Percentiles rank a stretch among this genome's conserved stretches.
Evolutionary conservation across 2,888 invertebrate genomes (phyloP).

Genomic region (Cryptus viduatorius): DNA sequence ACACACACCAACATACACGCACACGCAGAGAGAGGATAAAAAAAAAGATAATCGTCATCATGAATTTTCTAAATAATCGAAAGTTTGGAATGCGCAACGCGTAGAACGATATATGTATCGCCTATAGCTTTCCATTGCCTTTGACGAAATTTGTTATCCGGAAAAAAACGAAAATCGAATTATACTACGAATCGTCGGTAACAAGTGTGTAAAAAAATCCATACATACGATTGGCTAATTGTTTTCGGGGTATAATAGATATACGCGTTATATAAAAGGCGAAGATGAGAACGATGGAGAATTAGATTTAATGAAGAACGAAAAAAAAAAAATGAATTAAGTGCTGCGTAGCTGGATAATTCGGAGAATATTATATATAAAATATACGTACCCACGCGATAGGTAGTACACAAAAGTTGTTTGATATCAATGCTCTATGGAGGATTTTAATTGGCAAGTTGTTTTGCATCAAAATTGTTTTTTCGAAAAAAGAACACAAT

Average conservation of each 20-base stretch:
- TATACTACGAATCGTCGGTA: slow-evolving; percentile 15
- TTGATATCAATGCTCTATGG: slow-evolving; percentile 14
- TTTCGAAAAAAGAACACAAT: slow-evolving; percentile 14
- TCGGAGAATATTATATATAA: slow-evolving; percentile 33
- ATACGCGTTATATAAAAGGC: not conserved
- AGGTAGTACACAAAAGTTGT: slow-evolving; percentile 14
- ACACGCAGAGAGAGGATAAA: slow-evolving; percentile 8
- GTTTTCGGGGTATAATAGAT: slow-evolving; percentile 9
- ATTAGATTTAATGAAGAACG: slow-evolving; percentile 35
- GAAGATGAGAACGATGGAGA: slow-evolving; percentile 2
- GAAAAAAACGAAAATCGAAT: not conserved
- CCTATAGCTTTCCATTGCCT: slow-evolving; percentile 14
- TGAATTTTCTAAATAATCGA: slow-evolving; percentile 39
- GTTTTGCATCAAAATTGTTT: not conserved
- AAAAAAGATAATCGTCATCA: slow-evolving; percentile 22
- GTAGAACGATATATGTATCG: slow-evolving; percentile 19
- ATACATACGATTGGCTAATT: slow-evolving; percentile 17
- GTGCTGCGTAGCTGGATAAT: slow-evolving; percentile 30
- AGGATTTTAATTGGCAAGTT: slow-evolving; percentile 14
- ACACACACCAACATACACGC: not conserved
- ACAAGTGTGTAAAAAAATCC: slow-evolving; percentile 1
- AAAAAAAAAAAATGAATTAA: not conserved
- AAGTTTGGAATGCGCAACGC: slow-evolving; percentile 33
- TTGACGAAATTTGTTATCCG: slow-evolving; percentile 17
- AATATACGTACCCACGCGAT: slow-evolving; percentile 20